Conservation (phyloP, 2,113 vertebrate species). For the Thymallus thymallus region DNA sequence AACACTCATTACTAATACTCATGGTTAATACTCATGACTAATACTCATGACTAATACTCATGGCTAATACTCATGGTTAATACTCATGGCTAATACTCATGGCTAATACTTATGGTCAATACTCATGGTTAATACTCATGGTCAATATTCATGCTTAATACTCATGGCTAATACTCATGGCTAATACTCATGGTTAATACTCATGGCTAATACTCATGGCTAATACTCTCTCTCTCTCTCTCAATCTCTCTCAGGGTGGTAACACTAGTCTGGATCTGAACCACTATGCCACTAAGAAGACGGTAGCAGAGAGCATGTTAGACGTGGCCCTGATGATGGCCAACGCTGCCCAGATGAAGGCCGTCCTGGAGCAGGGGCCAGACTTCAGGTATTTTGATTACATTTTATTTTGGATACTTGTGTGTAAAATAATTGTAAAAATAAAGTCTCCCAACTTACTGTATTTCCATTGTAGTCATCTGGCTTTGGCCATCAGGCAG, state of each 20-base stretch:
- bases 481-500: not conserved
- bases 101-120: no score
- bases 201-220: no score
- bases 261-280: conserved; percentile 81
- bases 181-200: no score
- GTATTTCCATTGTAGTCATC: not conserved
- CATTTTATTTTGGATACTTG: not conserved
- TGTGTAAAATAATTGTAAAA: no score
- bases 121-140: no score
- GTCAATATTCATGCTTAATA: no score
- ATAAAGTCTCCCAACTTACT: no score
- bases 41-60: no score
- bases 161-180: no score
- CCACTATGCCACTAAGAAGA: conserved; percentile 90
- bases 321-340: conserved; percentile 88
- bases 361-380: conserved; percentile 82
- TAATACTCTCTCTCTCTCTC: not conserved
- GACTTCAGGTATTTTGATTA: conserved; percentile 66
- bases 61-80: no score
- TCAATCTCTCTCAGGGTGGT: conserved; percentile 40
- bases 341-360: conserved; percentile 84
- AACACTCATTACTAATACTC: no score
- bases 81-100: no score
- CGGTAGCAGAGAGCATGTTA: conserved; percentile 87
- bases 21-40: conserved; percentile 37